Evolutionary conservation across 92 coral and sea anemone genomes (phyloP).

Genomic region (Scolanthus callimorphus): DNA sequence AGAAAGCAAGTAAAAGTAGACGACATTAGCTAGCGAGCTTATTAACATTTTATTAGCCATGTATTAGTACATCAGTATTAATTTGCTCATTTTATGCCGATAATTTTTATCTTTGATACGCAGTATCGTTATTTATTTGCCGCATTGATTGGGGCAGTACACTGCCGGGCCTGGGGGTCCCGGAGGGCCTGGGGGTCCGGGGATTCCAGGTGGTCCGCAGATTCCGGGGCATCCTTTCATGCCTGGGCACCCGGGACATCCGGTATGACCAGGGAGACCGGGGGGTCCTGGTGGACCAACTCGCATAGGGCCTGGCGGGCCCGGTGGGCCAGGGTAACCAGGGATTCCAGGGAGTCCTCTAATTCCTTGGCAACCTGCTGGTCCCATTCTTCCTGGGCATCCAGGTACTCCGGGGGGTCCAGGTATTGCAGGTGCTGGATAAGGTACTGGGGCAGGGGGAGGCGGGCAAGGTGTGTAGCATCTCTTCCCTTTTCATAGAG

Average conservation of each 20-base stretch:
- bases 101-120: too few species aligned
- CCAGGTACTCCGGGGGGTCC: slow-evolving; percentile 5
- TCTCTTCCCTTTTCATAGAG: not conserved
- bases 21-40: too few species aligned
- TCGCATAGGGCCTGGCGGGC: not conserved
- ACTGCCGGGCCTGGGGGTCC: slow-evolving; percentile 6
- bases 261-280: slow-evolving; percentile 1
- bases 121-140: too few species aligned
- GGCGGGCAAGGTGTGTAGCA: slow-evolving; percentile 8
- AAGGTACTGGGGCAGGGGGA: slow-evolving; percentile 1
- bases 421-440: not conserved
- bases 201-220: not conserved
- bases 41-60: too few species aligned
- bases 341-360: not conserved
- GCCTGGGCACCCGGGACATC: not conserved
- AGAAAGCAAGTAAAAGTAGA: too few species aligned
- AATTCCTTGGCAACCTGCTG: not conserved
- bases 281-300: slow-evolving; percentile 9
- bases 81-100: too few species aligned
- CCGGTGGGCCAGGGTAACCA: not conserved
- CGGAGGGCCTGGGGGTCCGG: not conserved
- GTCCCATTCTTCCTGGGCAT: not conserved
- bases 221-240: not conserved
- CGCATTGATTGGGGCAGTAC: not conserved
- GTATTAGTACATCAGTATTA: too few species aligned